Evolutionary conservation across 2,888 invertebrate genomes (phyloP), one percentile per base, ranked within the genome.

Genomic region (Drosophila subsilvestris): DNA sequence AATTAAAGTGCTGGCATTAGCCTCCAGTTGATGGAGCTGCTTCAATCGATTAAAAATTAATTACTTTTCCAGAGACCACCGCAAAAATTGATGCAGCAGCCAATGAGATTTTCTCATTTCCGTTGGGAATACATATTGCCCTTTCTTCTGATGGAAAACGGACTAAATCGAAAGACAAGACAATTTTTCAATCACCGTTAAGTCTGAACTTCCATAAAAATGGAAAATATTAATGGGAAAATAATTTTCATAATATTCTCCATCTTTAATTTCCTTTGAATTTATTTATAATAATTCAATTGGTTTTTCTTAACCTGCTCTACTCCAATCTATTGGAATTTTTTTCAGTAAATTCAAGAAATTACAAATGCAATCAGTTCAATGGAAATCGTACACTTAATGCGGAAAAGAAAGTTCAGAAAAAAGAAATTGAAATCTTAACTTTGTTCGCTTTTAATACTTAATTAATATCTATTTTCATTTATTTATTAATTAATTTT

Each of bases 1-100:
- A 25, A 51, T 57, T 58, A 42, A 22, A 47, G 50, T 29, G 14
- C 6, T n/a, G 37, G 29, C 10, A 32, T 32, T 4, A 4, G 29
- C 29, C 3, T 3, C 3, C 29, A 29, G 32, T 37, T 2, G 7
- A 7, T 37, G 37, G n/a, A n/a, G 37, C 27, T 57, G 43, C 56
- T 57, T 61, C 63, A 63, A 72, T 71, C 71, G 72, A 72, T 71
- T 72, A 58, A 54, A 63, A 71, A 63, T 71, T 72, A 72, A 71
- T 63, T 71, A 71, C 71, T 55, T 56, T 61, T 20, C 62, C 29
- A n/a, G n/a, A 27, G 55, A 45, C 73, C 72, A 44, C 67, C 54
- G 48, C 43, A 65, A 48, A 51, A 32, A 27, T 44, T n/a, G 22
- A 29, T 12, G 37, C 18, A 37, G 37, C n/a, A 37, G 37, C 6